phyloP scores from a whole-genome alignment of 2,888 invertebrate genomes.

The Athalia circularis region DNA sequence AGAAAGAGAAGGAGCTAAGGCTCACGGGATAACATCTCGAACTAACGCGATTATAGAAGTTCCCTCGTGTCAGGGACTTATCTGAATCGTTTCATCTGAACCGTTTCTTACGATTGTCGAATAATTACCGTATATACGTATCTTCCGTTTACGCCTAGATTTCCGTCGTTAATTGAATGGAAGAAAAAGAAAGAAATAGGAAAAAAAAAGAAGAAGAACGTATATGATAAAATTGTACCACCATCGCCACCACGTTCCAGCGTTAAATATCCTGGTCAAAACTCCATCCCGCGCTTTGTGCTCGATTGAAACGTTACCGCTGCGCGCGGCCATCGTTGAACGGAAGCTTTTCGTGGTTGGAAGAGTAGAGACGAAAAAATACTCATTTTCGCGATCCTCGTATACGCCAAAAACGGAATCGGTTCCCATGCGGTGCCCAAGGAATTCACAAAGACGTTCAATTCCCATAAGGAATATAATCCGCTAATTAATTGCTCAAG shows the following conservation, averaged over 20 bases:
- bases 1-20: conserved; percentile 44
- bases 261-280: too few species aligned
- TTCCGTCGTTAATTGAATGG: conserved; percentile 32
- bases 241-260: too few species aligned
- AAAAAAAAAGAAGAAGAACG: not conserved
- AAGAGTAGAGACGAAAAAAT: too few species aligned
- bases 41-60: conserved; percentile 50
- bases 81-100: conserved; percentile 37
- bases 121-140: conserved; percentile 35
- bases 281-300: too few species aligned
- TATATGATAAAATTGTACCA: not conserved
- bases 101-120: conserved; percentile 37
- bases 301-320: too few species aligned
- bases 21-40: conserved; percentile 48
- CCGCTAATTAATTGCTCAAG: conserved; percentile 34
- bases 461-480: conserved; percentile 20
- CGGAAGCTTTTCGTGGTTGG: too few species aligned
- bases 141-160: conserved; percentile 39
- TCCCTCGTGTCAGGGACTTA: conserved; percentile 34
- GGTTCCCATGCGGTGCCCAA: conserved; percentile 15
- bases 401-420: not conserved
- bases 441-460: conserved; percentile 7
- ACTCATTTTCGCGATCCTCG: not conserved
- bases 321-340: too few species aligned
- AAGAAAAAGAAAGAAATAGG: not conserved